Evolutionary conservation across 2,888 invertebrate species (phyloP).

Genomic region (Agrotis clavis): DNA sequence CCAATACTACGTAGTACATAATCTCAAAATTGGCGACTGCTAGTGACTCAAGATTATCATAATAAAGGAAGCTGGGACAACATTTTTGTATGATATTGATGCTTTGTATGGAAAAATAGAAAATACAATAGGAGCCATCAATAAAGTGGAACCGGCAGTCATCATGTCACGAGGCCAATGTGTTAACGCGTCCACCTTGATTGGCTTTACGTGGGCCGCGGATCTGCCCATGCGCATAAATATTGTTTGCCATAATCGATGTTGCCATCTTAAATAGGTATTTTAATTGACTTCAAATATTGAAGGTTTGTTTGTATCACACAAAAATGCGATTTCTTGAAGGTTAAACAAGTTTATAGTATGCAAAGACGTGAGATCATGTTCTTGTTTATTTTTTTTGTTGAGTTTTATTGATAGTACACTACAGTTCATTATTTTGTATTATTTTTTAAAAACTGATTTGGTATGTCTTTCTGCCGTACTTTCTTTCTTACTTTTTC

Average conservation of each 20-base stretch:
- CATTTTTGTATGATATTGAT: constrained; percentile 13
- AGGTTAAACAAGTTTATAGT: background rate
- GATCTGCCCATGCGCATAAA: constrained; percentile 47
- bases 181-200: constrained; percentile 73
- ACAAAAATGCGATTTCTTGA: constrained; percentile 26
- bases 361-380: background rate
- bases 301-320: constrained; percentile 8
- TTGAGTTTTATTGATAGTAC: background rate
- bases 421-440: no score
- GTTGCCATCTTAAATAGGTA: constrained; percentile 27
- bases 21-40: constrained; percentile 8
- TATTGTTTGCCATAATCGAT: constrained; percentile 26
- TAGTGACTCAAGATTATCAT: constrained; percentile 14
- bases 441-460: background rate
- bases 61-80: constrained; percentile 24
- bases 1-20: background rate
- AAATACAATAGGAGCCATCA: constrained; percentile 44
- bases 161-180: constrained; percentile 71
- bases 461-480: background rate
- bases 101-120: constrained; percentile 19
- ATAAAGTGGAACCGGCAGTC: constrained; percentile 59
- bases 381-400: constrained; percentile 1
- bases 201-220: constrained; percentile 68
- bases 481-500: no score
- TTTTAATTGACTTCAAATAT: constrained; percentile 42